Conservation (phyloP, 2,888 invertebrate species). For the Cyclophora albipunctata region DNA sequence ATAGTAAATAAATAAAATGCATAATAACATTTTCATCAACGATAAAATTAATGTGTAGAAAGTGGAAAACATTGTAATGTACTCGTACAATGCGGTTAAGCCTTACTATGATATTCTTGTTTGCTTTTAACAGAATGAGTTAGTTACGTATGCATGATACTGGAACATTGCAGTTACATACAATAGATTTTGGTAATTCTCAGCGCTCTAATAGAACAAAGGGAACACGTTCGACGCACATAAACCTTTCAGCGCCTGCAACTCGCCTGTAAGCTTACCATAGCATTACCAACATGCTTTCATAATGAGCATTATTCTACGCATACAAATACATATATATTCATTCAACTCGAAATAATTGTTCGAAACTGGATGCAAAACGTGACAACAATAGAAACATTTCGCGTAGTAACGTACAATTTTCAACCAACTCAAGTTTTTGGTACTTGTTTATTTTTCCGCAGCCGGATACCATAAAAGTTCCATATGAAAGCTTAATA, state of each 20-base stretch:
- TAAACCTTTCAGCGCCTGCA: constrained; percentile 18
- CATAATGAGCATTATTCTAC: too few relatives aligned
- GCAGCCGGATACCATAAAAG: too few relatives aligned
- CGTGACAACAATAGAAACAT: too few relatives aligned
- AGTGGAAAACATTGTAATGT: constrained; percentile 1
- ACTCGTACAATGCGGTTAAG: constrained; percentile 9
- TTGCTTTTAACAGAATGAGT: constrained; percentile 14
- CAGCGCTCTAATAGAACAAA: constrained; percentile 46
- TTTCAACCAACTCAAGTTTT: too few relatives aligned
- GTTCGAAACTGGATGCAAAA: too few relatives aligned
- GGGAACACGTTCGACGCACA: constrained; percentile 19
- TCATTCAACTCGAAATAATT: too few relatives aligned
- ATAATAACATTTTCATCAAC: too few relatives aligned
- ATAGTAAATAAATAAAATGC: constrained; percentile 1
- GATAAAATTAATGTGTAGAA: constrained; percentile 3
- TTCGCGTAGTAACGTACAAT: too few relatives aligned
- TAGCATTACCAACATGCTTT: constrained; percentile 15
- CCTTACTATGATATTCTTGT: too few relatives aligned
- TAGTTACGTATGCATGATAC: constrained; percentile 50
- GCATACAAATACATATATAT: too few relatives aligned
- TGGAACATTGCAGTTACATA: constrained; percentile 21
- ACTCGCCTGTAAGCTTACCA: constrained; percentile 21
- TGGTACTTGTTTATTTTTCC: too few relatives aligned
- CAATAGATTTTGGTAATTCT: constrained; percentile 57
- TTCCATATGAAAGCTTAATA: too few relatives aligned